These are phyloP conservation scores for Alexandromys fortis DNA, from an alignment of 2,113 vertebrate species.

Conservation along the genomic window DNA sequence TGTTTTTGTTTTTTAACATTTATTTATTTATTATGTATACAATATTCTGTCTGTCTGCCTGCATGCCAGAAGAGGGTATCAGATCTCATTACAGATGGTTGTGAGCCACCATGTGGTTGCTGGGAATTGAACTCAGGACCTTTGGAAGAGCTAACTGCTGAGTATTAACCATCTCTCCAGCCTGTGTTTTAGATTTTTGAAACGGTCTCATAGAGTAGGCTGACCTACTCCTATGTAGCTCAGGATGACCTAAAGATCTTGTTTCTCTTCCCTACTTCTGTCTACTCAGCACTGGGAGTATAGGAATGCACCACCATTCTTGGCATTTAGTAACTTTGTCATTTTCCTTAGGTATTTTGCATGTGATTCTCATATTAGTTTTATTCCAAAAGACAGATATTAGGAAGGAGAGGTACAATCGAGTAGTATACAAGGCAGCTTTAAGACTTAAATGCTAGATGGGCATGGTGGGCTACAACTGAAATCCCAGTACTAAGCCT, in stretches of 20 bases:
- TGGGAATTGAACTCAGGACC: too few relatives aligned
- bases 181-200: background rate
- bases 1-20: background rate
- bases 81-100: too few relatives aligned
- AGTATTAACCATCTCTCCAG: too few relatives aligned
- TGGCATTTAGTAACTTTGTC: background rate
- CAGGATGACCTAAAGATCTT: background rate
- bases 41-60: too few relatives aligned
- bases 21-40: too few relatives aligned
- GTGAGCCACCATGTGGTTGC: too few relatives aligned
- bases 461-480: background rate
- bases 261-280: background rate
- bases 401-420: slow-evolving; percentile 36
- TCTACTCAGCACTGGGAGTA: too few relatives aligned
- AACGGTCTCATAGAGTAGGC: background rate
- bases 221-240: background rate
- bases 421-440: background rate
- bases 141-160: too few relatives aligned
- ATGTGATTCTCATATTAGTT: background rate
- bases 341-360: slow-evolving; percentile 50
- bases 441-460: background rate
- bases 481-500: background rate
- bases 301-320: background rate
- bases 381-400: slow-evolving; percentile 32
- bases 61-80: too few relatives aligned